Evolutionary conservation across 1,140 invertebrate genomes (phyloP), one percentile per base, ranked within the genome.

Genomic region (Hycleus cichorii): DNA sequence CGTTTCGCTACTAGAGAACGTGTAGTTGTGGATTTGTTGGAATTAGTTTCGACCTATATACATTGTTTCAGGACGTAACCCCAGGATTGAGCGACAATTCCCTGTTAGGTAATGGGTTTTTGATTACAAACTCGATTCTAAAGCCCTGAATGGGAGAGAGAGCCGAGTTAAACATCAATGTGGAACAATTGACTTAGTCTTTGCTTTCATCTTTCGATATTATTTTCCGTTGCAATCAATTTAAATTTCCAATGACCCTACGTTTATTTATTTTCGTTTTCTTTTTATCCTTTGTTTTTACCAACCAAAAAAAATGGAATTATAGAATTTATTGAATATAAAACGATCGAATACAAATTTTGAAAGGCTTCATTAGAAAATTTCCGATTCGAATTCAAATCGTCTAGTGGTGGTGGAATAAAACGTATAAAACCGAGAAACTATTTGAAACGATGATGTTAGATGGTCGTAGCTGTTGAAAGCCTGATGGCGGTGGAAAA

Each of bases 61-160:
- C 53, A 60, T 60, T 60, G 11, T 48, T 47, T 55, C 47, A 32
- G 38, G 44, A 59, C 26, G 10, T 48, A 53, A 54, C 56, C 45
- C 49, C 24, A 48, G 38, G 46, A 42, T 48, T 47, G 51, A 47
- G 45, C 44, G 52, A 55, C 24, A 32, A 39, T 55, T 32, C 42
- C 38, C 47, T 47, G 50, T 53, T 54, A 48, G 54, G 58, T 63
- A 63, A 63, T 60, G 58, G 59, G 58, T 63, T 63, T 63, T 63
- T 63, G 62, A 63, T 63, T 63, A 60, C 62, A 53, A 47, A 57
- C 53, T 57, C 46, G 27, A 43, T 53, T 53, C 57, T 27, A 44
- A 45, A 45, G 25, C 51, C 39, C 32, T 48, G 51, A 55, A 55
- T 49, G 52, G 24, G 11, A 9, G 32, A 7, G 4, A n/a, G 42